Conservation (phyloP, 2,797 vertebrate species). For the Spinus pinus region DNA sequence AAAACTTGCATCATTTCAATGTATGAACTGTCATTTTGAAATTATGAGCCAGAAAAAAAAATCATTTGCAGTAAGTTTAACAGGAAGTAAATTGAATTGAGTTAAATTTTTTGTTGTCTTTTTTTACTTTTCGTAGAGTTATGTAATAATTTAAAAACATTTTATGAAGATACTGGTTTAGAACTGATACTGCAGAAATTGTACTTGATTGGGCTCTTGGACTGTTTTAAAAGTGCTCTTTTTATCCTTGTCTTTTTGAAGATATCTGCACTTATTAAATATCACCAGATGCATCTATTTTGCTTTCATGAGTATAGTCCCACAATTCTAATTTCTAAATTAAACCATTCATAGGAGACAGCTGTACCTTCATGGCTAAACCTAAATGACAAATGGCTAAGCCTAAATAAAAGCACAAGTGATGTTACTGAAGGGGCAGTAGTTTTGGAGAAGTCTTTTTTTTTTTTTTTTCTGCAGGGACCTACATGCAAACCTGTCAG, state of each 20-base stretch:
- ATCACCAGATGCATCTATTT: background rate
- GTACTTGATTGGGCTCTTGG: background rate
- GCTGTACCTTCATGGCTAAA: background rate
- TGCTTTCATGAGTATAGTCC: background rate
- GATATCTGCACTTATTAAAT: background rate
- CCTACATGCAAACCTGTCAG: rapidly evolving
- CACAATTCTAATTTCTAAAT: background rate
- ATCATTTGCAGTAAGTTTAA: background rate
- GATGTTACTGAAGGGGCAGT: background rate
- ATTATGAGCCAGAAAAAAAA: background rate
- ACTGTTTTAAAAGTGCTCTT: background rate
- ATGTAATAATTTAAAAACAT: background rate
- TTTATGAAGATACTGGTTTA: background rate
- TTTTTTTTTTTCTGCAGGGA: background rate
- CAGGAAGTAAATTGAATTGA: background rate
- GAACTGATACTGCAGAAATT: background rate
- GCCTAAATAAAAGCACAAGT: background rate
- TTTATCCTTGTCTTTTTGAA: background rate
- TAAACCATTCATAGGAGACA: background rate
- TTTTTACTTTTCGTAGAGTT: background rate
- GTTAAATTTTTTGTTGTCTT: background rate
- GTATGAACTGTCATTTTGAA: background rate
- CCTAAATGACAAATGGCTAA: background rate
- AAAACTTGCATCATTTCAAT: background rate
- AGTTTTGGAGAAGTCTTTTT: background rate